These are phyloP conservation scores for Acrocyrtus sp. DNA, from an alignment of 2,888 invertebrate species.

Conservation along the genomic window DNA sequence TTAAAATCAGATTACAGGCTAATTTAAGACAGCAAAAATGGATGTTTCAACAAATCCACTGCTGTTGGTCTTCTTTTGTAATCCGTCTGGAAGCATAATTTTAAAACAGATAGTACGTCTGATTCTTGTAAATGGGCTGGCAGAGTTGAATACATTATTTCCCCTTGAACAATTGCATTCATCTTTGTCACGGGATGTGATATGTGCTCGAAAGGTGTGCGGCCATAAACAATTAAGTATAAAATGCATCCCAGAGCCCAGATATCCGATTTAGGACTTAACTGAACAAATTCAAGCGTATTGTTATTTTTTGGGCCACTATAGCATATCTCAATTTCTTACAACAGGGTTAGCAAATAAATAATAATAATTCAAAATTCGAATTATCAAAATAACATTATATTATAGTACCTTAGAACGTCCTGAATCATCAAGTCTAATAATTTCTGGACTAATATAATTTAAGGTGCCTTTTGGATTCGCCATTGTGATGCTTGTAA, in stretches of 20 bases:
- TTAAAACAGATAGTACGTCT: slow-evolving; percentile 74
- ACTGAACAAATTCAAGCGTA: no score
- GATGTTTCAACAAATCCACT: slow-evolving; percentile 74
- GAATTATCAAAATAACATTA: background rate
- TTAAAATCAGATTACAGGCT: no score
- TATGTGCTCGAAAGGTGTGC: slow-evolving; percentile 90
- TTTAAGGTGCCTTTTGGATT: slow-evolving; percentile 89
- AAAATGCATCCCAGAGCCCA: slow-evolving; percentile 98
- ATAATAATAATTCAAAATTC: slow-evolving; percentile 22
- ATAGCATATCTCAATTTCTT: no score
- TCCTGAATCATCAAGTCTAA: slow-evolving; percentile 66
- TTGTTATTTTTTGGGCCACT: no score
- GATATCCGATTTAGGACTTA: slow-evolving; percentile 92
- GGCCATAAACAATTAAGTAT: slow-evolving; percentile 89
- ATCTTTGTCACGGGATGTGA: slow-evolving; percentile 78
- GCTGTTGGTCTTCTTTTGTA: slow-evolving; percentile 79
- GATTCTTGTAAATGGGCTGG: slow-evolving; percentile 68
- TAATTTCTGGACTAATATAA: slow-evolving; percentile 96
- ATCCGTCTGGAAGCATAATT: slow-evolving; percentile 79
- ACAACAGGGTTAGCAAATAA: no score
- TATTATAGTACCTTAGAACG: slow-evolving; percentile 64
- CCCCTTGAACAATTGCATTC: slow-evolving; percentile 78
- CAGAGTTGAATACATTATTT: slow-evolving; percentile 76
- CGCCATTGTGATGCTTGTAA: slow-evolving; percentile 87
- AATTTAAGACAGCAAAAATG: slow-evolving; percentile 65